A percentile compares a stretch with the other conserved stretches of the same genome.
These are phyloP conservation scores for Galerucella nymphaeae DNA, from an alignment of 2,888 invertebrate species.

Conservation along the genomic window DNA sequence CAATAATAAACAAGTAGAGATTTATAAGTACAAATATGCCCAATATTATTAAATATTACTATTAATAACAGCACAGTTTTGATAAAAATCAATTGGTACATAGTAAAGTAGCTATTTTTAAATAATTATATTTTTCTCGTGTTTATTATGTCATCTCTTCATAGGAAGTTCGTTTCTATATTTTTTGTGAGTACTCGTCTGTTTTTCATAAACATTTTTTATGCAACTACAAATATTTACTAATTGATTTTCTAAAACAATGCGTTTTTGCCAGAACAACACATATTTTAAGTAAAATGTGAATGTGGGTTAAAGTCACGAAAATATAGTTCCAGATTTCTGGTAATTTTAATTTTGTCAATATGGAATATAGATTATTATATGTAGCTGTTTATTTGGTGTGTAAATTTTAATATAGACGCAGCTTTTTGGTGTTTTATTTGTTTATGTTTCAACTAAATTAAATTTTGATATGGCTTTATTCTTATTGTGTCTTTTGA, in stretches of 20 bases:
- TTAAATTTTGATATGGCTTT: not conserved
- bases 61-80: too few relatives aligned
- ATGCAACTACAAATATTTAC: not conserved
- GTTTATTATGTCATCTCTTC: not conserved
- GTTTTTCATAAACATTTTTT: too few relatives aligned
- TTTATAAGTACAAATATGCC: not conserved
- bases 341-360: not conserved
- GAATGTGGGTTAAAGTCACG: not conserved
- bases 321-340: not conserved
- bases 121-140: not conserved
- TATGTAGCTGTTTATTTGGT: not conserved
- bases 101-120: not conserved
- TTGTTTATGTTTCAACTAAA: not conserved
- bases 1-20: not conserved
- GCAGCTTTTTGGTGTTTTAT: not conserved
- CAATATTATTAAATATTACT: not conserved
- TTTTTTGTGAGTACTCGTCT: too few relatives aligned
- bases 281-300: not conserved
- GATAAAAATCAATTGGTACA: too few relatives aligned
- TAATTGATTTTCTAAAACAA: not conserved
- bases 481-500: too few relatives aligned
- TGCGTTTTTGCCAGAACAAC: not conserved
- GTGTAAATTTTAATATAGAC: conserved; percentile 2
- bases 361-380: not conserved
- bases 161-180: too few relatives aligned